A percentile compares a stretch with the other conserved stretches of the same genome.
phyloP scores from a whole-genome alignment of 1,140 invertebrate genomes.

The Arion vulgaris region DNA sequence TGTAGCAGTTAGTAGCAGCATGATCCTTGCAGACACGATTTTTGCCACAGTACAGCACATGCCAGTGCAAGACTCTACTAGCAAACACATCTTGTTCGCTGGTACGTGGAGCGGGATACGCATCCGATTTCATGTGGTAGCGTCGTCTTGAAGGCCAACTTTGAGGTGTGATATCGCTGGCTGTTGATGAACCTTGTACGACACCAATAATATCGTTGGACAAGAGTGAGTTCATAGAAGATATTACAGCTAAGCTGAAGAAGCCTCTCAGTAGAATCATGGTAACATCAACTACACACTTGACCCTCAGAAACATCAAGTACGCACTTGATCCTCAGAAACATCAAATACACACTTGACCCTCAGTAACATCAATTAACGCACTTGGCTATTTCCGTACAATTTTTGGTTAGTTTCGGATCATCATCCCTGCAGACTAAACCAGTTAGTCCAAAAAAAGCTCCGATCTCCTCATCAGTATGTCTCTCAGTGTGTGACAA shows the following conservation, averaged over 20 bases:
- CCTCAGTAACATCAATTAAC: too few species aligned
- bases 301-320: too few species aligned
- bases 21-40: constrained; percentile 1
- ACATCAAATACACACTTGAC: too few species aligned
- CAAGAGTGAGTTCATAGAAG: neutral
- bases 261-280: neutral
- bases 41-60: constrained; percentile 6
- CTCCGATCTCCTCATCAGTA: too few species aligned
- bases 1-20: neutral
- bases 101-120: neutral
- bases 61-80: constrained; percentile 3
- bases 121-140: neutral
- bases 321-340: too few species aligned
- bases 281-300: too few species aligned
- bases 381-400: too few species aligned
- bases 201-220: neutral
- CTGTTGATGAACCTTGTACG: neutral
- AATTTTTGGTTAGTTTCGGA: too few species aligned
- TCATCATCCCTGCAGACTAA: too few species aligned
- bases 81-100: neutral
- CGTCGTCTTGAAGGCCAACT: neutral
- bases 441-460: too few species aligned
- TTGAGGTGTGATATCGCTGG: neutral
- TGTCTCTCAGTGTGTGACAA: too few species aligned
- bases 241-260: too few species aligned